phyloP scores from a whole-genome alignment of 2,113 vertebrate species.

The Mus pahari region DNA sequence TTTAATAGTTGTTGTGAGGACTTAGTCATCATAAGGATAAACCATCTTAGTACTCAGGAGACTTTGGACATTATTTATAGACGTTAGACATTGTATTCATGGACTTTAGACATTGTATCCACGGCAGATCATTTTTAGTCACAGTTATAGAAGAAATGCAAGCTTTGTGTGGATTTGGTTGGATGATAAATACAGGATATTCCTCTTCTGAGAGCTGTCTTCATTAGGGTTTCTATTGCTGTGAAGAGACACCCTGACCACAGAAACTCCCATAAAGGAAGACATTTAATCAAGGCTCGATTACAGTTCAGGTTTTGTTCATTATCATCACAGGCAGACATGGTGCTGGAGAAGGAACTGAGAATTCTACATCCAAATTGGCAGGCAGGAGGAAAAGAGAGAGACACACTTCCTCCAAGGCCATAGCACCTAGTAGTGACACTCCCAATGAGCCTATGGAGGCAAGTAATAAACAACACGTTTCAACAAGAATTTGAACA shows the following conservation, averaged over 20 bases:
- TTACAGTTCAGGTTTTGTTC: neutral
- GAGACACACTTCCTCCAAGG: neutral
- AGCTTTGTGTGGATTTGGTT: neutral
- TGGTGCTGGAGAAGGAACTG: neutral
- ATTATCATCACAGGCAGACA: neutral
- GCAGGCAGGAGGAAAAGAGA: neutral
- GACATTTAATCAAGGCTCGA: neutral
- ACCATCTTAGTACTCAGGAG: neutral
- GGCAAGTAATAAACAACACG: neutral
- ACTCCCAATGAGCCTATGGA: neutral
- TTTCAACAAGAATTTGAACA: neutral
- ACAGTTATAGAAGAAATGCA: neutral
- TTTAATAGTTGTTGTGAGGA: neutral
- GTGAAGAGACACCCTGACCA: neutral
- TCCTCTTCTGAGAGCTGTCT: neutral
- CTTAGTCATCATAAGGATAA: conserved; percentile 14
- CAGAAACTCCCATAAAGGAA: neutral
- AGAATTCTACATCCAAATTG: neutral
- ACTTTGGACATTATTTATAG: neutral
- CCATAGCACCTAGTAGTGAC: neutral
- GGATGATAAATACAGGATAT: neutral
- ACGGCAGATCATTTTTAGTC: neutral
- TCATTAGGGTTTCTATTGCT: neutral
- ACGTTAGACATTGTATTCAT: neutral
- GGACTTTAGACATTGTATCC: neutral